These are phyloP conservation scores for Sebastes nivosus DNA, from an alignment of 2,797 vertebrate species.

Conservation along the genomic window DNA sequence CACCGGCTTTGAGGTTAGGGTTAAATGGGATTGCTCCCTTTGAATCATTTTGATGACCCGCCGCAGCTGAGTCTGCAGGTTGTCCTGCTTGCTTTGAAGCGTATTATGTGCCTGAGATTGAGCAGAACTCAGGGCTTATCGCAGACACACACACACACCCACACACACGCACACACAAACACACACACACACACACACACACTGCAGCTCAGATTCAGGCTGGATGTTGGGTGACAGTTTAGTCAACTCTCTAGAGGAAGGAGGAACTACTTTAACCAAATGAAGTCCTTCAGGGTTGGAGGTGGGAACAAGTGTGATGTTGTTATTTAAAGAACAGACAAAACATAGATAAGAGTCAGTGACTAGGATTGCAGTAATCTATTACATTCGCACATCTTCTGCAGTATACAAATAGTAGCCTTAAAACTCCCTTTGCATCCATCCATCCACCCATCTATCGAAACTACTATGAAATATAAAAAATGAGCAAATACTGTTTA, in stretches of 20 bases:
- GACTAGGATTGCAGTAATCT: slow-evolving; percentile 18
- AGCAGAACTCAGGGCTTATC: slow-evolving; percentile 71
- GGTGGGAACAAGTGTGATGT: slow-evolving; percentile 42
- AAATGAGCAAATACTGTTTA: not conserved
- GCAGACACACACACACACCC: not conserved
- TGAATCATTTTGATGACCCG: slow-evolving; percentile 83
- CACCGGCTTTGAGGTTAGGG: slow-evolving; percentile 76
- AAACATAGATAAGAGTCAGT: slow-evolving; percentile 10
- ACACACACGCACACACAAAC: not conserved
- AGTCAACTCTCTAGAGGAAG: slow-evolving; percentile 45
- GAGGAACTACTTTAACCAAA: slow-evolving; percentile 58
- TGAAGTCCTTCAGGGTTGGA: slow-evolving; percentile 49
- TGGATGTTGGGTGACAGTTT: slow-evolving; percentile 56
- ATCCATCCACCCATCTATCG: not conserved
- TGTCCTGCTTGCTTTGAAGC: slow-evolving; percentile 78
- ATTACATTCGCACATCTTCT: not conserved
- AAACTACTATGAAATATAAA: not conserved
- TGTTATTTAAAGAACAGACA: slow-evolving; percentile 50
- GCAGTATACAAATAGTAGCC: not conserved
- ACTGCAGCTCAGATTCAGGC: slow-evolving; percentile 36
- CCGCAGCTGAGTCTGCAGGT: slow-evolving; percentile 82
- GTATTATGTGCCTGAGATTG: slow-evolving; percentile 79
- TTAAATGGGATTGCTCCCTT: slow-evolving; percentile 84
- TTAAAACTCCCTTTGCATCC: not conserved
- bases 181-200: not conserved